These are phyloP conservation scores for Paramisgurnus dabryanus DNA, from an alignment of 2,113 vertebrate genomes.

Conservation along the genomic window DNA sequence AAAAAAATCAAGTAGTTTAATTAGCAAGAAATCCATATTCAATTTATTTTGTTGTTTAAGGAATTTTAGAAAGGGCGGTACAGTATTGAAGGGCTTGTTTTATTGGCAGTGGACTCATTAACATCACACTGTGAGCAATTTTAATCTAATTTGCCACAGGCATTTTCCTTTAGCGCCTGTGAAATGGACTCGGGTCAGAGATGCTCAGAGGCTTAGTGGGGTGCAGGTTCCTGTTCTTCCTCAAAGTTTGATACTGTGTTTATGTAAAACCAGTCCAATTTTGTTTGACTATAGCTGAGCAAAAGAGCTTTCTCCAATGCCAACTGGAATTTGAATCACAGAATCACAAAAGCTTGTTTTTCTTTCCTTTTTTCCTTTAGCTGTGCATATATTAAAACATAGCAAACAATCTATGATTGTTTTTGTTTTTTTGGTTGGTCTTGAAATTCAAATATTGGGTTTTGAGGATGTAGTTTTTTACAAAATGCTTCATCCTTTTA, in stretches of 20 bases:
- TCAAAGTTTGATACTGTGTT: slow-evolving; percentile 8
- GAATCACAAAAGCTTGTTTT: neutral
- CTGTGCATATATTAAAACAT: neutral
- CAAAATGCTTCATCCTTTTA: too few relatives aligned
- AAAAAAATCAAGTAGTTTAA: neutral
- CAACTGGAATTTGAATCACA: neutral
- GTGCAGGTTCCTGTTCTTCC: slow-evolving; percentile 17
- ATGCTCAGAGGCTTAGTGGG: slow-evolving; percentile 11
- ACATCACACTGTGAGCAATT: slow-evolving; percentile 44
- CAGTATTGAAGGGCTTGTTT: slow-evolving; percentile 13
- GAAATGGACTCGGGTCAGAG: slow-evolving; percentile 36
- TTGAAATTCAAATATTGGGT: too few relatives aligned
- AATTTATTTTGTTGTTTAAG: too few relatives aligned
- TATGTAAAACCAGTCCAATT: neutral
- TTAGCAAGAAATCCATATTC: neutral
- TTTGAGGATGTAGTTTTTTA: too few relatives aligned
- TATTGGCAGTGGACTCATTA: slow-evolving; percentile 43
- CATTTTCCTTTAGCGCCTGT: slow-evolving; percentile 20
- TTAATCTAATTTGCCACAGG: slow-evolving; percentile 45
- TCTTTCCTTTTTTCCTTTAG: neutral
- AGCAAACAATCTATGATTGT: neutral
- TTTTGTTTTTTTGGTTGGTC: too few relatives aligned
- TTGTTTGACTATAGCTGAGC: slow-evolving; percentile 4
- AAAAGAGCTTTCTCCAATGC: slow-evolving; percentile 10
- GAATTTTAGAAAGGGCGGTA: neutral